phyloP scores from a whole-genome alignment of 2,113 vertebrate genomes.

The Craseonycteris thonglongyai region DNA sequence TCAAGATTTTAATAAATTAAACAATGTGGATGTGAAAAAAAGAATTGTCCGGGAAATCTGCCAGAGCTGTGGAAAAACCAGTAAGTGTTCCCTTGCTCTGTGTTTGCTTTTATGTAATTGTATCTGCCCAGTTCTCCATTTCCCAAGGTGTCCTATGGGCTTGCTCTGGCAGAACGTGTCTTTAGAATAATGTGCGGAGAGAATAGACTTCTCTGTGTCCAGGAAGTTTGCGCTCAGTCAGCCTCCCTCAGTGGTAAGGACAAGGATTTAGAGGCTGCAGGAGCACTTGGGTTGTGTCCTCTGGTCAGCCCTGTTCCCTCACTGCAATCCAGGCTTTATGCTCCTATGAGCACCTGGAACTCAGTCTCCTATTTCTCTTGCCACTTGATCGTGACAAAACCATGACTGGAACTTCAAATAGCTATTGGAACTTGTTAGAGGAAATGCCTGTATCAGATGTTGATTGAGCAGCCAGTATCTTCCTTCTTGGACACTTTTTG shows the following conservation, averaged over 20 bases:
- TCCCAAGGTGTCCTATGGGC: background rate
- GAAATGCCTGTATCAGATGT: background rate
- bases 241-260: background rate
- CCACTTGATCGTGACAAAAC: background rate
- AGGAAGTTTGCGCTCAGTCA: background rate
- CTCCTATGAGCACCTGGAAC: background rate
- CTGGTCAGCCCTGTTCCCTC: background rate
- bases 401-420: background rate
- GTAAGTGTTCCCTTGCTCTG: constrained; percentile 53
- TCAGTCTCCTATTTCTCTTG: background rate
- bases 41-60: constrained; percentile 72
- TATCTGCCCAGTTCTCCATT: background rate
- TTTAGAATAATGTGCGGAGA: background rate
- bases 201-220: background rate
- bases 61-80: constrained; percentile 26
- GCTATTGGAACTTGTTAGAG: background rate
- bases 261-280: background rate
- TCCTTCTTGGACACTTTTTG: background rate
- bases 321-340: background rate
- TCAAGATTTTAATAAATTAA: constrained; percentile 53
- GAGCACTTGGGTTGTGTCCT: background rate
- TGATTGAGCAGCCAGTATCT: background rate
- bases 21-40: constrained; percentile 53
- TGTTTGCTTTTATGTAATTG: background rate
- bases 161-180: background rate